Conservation (phyloP, 1,140 invertebrate genomes). For the Reticulitermes speratus region DNA sequence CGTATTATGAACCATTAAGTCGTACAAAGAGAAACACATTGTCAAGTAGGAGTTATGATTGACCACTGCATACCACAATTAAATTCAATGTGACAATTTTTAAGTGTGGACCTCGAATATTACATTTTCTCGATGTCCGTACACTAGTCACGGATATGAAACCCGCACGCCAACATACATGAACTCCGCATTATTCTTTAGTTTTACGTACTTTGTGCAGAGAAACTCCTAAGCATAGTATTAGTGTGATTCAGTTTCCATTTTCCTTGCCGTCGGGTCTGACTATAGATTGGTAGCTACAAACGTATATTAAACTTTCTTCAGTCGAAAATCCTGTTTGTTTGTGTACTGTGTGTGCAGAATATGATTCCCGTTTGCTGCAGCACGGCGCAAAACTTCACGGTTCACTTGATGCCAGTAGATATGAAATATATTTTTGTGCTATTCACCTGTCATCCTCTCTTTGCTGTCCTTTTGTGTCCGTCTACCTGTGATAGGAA, state of each 20-base stretch:
- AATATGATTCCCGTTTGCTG: background rate
- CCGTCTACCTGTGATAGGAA: background rate
- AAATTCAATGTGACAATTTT: too few relatives aligned
- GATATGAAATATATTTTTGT: slow-evolving; percentile 18
- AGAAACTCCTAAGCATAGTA: too few relatives aligned
- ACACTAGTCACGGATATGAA: too few relatives aligned
- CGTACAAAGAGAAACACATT: too few relatives aligned
- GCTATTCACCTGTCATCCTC: background rate
- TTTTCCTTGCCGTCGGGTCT: background rate
- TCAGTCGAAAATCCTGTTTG: slow-evolving; percentile 3
- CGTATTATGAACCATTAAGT: too few relatives aligned
- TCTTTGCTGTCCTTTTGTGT: background rate
- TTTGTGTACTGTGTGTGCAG: background rate
- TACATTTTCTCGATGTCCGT: too few relatives aligned
- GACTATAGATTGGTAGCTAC: background rate
- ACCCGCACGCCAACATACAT: too few relatives aligned
- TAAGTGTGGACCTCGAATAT: too few relatives aligned
- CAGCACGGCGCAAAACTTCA: background rate
- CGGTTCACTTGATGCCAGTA: background rate
- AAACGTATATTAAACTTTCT: slow-evolving; percentile 8
- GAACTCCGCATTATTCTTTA: too few relatives aligned
- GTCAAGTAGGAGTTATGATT: too few relatives aligned
- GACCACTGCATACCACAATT: too few relatives aligned
- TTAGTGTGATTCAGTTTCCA: background rate
- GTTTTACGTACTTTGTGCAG: too few relatives aligned